Percentiles rank a stretch among this genome's conserved stretches.
Conservation (phyloP, 2,888 invertebrate species). For the Piscicola geometra region DNA sequence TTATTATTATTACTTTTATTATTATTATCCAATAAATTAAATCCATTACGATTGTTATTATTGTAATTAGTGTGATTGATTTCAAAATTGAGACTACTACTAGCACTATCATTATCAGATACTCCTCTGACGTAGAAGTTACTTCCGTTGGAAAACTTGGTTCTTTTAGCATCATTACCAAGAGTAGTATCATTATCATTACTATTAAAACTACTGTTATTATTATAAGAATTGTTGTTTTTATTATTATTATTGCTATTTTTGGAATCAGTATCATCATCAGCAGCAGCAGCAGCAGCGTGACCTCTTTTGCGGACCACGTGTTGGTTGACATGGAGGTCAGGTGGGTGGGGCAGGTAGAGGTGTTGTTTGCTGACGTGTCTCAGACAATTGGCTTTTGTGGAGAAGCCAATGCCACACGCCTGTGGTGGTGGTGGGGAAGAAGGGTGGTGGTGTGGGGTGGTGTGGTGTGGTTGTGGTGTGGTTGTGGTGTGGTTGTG, state of each 20-base stretch:
- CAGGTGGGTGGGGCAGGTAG: conserved; percentile 43
- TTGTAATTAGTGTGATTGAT: too few species aligned
- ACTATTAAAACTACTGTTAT: background rate
- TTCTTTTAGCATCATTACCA: too few species aligned
- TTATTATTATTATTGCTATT: conserved; percentile 7
- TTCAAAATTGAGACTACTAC: too few species aligned
- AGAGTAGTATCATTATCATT: background rate
- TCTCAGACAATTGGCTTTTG: conserved; percentile 55
- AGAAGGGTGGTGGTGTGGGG: too few species aligned
- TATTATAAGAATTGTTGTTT: background rate
- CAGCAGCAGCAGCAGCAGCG: background rate
- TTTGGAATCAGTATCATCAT: background rate
- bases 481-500: conserved; percentile 1
- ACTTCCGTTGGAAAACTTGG: too few species aligned
- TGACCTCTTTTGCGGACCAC: background rate
- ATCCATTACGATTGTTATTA: too few species aligned
- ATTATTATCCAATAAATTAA: too few species aligned
- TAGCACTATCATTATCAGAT: too few species aligned
- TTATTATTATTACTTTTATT: too few species aligned
- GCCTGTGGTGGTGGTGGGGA: conserved; percentile 36
- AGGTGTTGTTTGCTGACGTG: conserved; percentile 56
- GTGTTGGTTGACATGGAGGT: conserved; percentile 44
- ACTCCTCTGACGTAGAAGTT: too few species aligned
- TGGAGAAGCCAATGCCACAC: conserved; percentile 55
- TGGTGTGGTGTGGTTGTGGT: too few species aligned